phyloP scores from a whole-genome alignment of 2,797 vertebrate genomes.

The Selene dorsalis region DNA sequence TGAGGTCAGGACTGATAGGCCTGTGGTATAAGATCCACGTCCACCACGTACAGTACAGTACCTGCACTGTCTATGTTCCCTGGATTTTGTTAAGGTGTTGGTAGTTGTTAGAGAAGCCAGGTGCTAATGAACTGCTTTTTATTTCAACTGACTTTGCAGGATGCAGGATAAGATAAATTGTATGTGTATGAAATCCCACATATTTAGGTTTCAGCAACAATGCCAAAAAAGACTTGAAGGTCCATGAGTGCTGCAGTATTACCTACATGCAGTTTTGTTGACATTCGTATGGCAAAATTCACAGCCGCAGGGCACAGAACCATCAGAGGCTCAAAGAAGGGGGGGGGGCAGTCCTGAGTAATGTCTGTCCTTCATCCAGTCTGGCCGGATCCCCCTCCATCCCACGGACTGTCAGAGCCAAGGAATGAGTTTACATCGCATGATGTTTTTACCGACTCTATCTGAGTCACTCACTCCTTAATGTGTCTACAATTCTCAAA shows the following conservation, averaged over 20 bases:
- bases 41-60: background rate
- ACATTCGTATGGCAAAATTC: conserved; percentile 59
- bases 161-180: background rate
- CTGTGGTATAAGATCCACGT: background rate
- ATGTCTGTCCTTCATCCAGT: conserved; percentile 64
- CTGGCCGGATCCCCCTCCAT: conserved; percentile 19
- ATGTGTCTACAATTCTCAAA: conserved; percentile 32
- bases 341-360: conserved; percentile 57
- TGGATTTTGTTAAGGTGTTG: background rate
- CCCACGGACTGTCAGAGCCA: conserved; percentile 27
- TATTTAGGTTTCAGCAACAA: background rate
- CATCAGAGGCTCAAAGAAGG: conserved; percentile 44
- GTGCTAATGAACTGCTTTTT: background rate
- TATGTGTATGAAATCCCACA: background rate
- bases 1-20: background rate
- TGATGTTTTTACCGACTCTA: conserved; percentile 58
- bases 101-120: background rate
- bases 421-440: conserved; percentile 39
- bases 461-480: conserved; percentile 69
- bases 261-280: conserved; percentile 39
- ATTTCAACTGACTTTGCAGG: background rate
- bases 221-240: background rate
- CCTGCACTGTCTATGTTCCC: background rate
- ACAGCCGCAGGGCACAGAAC: conserved; percentile 43
- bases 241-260: conserved; percentile 5